Percentiles rank a stretch among this genome's conserved stretches.
These are phyloP conservation scores for Trachymyrmex septentrionalis DNA, from an alignment of 1,140 invertebrate species.

Conservation along the genomic window DNA sequence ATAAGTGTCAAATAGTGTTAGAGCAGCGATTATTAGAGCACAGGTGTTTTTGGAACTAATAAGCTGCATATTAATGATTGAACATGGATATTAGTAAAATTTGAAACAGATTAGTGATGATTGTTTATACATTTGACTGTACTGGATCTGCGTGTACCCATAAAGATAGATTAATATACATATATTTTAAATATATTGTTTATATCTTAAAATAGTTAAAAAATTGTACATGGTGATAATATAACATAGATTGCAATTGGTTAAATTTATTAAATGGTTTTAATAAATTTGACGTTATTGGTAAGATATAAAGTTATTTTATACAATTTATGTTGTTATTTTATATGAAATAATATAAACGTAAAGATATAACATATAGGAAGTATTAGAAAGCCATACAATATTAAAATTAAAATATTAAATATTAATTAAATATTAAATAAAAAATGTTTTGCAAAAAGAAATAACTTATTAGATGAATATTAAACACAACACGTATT, in stretches of 20 bases:
- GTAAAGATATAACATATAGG: not conserved
- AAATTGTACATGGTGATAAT: not conserved
- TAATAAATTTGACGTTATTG: not conserved
- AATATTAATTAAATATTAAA: not conserved
- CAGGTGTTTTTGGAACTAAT: not conserved
- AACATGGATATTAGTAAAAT: not conserved
- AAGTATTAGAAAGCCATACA: not conserved
- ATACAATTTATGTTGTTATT: not conserved
- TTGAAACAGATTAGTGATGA: not conserved
- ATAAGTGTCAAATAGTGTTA: slow-evolving; percentile 67
- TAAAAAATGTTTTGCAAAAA: not conserved
- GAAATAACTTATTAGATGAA: not conserved
- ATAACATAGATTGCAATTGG: not conserved
- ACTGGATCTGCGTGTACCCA: not conserved
- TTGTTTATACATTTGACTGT: not conserved
- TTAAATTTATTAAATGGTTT: not conserved
- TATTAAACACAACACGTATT: not conserved
- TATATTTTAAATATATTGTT: slow-evolving; percentile 2
- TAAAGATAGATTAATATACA: not conserved
- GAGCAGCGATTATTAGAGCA: slow-evolving; percentile 8
- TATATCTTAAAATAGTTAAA: not conserved
- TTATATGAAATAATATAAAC: not conserved
- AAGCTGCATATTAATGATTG: slow-evolving; percentile 33
- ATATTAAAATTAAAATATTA: not conserved
- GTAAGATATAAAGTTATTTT: not conserved